Percentiles rank a stretch among this genome's conserved stretches.
Evolutionary conservation across 2,888 invertebrate genomes (phyloP).

Genomic region (Habroteleia sp.): DNA sequence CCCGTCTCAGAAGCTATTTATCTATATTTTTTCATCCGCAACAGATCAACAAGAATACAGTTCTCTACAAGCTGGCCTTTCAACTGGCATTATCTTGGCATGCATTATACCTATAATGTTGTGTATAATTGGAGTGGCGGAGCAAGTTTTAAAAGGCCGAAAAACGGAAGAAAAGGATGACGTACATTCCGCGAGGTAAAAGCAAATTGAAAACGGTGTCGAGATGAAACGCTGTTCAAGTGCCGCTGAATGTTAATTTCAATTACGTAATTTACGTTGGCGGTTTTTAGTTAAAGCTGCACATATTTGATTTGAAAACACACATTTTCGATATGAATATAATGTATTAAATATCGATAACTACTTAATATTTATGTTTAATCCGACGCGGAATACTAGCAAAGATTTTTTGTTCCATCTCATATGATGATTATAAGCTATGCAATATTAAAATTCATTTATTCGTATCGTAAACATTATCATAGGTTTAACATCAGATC

Average conservation of each 20-base stretch:
- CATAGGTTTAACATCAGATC: no score
- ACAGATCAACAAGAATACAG: slow-evolving; percentile 91
- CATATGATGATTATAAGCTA: no score
- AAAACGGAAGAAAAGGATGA: slow-evolving; percentile 82
- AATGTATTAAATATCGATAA: no score
- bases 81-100: slow-evolving; percentile 89
- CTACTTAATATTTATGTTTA: slow-evolving; percentile 5
- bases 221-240: slow-evolving; percentile 1
- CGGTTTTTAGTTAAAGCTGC: no score
- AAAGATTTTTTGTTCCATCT: no score
- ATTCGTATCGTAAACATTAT: no score
- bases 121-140: slow-evolving; percentile 86
- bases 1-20: slow-evolving; percentile 10
- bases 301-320: no score
- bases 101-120: slow-evolving; percentile 89
- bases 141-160: slow-evolving; percentile 83
- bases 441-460: no score
- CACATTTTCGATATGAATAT: no score
- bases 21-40: slow-evolving; percentile 24
- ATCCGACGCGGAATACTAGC: background rate
- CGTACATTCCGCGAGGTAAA: slow-evolving; percentile 17
- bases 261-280: background rate
- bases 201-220: background rate
- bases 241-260: slow-evolving; percentile 5
- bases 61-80: slow-evolving; percentile 88